A percentile compares a stretch with the other conserved stretches of the same genome.
Evolutionary conservation across 2,888 invertebrate species (phyloP).

Genomic region (Sthenelais limicola): DNA sequence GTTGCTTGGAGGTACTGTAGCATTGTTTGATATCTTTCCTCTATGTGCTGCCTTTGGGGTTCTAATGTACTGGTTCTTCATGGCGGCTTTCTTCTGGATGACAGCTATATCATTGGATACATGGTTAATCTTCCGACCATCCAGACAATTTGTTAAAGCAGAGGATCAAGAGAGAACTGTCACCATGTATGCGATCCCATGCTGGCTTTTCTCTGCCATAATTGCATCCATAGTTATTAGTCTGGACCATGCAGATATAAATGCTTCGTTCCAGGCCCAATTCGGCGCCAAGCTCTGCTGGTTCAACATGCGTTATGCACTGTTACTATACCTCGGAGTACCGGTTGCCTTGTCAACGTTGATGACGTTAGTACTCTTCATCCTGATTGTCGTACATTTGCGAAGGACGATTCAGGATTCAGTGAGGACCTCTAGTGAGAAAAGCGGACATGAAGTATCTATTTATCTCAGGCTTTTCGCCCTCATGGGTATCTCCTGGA

Average conservation of each 20-base stretch:
- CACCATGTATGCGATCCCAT: neutral
- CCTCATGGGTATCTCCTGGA: slow-evolving; percentile 19
- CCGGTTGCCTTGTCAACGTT: slow-evolving; percentile 1
- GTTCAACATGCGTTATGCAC: slow-evolving; percentile 17
- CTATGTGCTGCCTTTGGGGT: slow-evolving; percentile 1
- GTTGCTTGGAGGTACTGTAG: neutral
- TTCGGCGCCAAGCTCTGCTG: slow-evolving; percentile 13
- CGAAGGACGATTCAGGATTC: neutral
- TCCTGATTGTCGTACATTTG: neutral
- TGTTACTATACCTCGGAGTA: slow-evolving; percentile 4
- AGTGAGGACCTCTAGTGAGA: neutral
- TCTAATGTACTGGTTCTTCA: slow-evolving; percentile 20
- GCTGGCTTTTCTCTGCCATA: slow-evolving; percentile 13
- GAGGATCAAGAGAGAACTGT: neutral
- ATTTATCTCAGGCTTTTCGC: slow-evolving; percentile 22
- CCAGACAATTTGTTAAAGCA: neutral
- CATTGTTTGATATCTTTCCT: neutral
- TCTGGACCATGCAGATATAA: neutral
- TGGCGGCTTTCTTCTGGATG: slow-evolving; percentile 19
- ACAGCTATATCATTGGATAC: slow-evolving; percentile 5
- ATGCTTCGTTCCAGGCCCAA: neutral
- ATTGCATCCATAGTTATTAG: neutral
- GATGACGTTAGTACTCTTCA: neutral
- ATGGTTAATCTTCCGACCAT: slow-evolving; percentile 14
- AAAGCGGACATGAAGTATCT: neutral